Percentiles rank a stretch among this genome's conserved stretches.
Evolutionary conservation across 1,140 invertebrate genomes (phyloP).

Genomic region (Acromyrmex echinatior): DNA sequence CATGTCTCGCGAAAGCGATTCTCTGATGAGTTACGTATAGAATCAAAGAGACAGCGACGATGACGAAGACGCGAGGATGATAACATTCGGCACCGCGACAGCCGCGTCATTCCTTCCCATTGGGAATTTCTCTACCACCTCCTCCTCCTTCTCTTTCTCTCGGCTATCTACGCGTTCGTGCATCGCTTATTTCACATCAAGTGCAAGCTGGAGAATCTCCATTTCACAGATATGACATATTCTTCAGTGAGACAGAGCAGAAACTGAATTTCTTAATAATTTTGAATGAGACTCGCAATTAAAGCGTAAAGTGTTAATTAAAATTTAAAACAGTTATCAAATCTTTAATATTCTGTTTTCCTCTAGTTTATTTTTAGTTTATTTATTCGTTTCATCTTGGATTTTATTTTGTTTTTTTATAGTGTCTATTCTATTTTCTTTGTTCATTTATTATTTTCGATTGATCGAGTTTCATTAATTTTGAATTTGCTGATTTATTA

Average conservation of each 20-base stretch:
- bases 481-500: conserved; percentile 5
- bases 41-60: conserved; percentile 42
- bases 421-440: not conserved
- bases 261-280: conserved; percentile 42
- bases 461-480: not conserved
- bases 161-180: conserved; percentile 54
- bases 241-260: conserved; percentile 25
- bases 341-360: not conserved
- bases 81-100: conserved; percentile 43
- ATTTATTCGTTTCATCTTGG: not conserved
- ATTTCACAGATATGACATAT: conserved; percentile 47
- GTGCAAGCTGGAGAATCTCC: conserved; percentile 45
- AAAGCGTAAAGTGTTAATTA: not conserved
- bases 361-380: not conserved
- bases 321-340: conserved; percentile 9
- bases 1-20: conserved; percentile 10
- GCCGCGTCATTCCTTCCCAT: conserved; percentile 10
- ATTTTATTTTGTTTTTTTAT: not conserved
- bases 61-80: conserved; percentile 32
- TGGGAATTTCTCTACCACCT: conserved; percentile 13
- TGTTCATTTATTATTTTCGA: not conserved
- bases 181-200: conserved; percentile 56
- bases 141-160: not conserved
- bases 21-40: conserved; percentile 26
- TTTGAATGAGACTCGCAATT: not conserved